A percentile compares a stretch with the other conserved stretches of the same genome.
phyloP scores from a whole-genome alignment of 2,113 vertebrate genomes.

The Monarcha castaneiventris region DNA sequence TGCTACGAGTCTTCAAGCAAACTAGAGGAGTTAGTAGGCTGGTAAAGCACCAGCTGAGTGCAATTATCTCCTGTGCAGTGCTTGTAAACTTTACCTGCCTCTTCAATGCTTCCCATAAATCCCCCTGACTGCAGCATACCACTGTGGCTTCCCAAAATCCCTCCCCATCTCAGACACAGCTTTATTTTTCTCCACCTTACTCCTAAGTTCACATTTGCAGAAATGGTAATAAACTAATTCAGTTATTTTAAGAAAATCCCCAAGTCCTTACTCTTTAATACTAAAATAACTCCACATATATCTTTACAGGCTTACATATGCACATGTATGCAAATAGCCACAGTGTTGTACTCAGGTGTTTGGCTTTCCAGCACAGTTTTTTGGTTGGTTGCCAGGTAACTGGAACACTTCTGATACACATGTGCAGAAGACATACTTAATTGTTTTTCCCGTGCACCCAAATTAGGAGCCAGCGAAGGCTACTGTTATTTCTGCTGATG shows the following conservation, averaged over 20 bases:
- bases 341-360: not conserved
- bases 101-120: not conserved
- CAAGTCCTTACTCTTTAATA: not conserved
- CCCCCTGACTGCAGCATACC: not conserved
- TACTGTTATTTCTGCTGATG: constrained; percentile 26
- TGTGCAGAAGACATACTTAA: constrained; percentile 31
- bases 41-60: constrained; percentile 14
- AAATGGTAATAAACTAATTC: not conserved
- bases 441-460: constrained; percentile 16
- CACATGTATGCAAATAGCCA: not conserved
- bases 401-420: not conserved
- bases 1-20: not conserved
- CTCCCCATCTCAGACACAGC: not conserved
- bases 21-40: not conserved
- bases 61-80: not conserved
- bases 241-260: constrained; percentile 1
- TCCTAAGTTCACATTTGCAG: not conserved
- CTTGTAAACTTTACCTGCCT: constrained; percentile 34
- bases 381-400: constrained; percentile 58
- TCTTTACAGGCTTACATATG: not conserved
- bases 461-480: not conserved
- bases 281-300: not conserved
- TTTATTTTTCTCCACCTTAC: not conserved
- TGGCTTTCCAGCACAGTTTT: not conserved
- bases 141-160: not conserved